Evolutionary conservation across 2,113 vertebrate genomes (phyloP).

Genomic region (Phalacrocorax carbo): DNA sequence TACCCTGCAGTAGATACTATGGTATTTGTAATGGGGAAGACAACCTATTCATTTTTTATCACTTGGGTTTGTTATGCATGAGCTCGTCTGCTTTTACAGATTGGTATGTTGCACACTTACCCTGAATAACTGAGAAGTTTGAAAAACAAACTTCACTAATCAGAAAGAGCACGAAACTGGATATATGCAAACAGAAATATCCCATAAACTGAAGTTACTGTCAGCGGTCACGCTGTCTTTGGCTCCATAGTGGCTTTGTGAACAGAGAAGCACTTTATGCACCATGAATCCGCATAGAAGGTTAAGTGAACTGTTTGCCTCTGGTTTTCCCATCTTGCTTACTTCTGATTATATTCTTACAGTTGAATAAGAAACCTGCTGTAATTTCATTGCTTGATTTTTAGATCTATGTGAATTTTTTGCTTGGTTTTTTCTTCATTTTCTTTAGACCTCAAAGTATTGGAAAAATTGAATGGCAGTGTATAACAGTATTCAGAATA

Average conservation of each 20-base stretch:
- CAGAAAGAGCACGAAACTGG: background rate
- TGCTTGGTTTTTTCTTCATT: background rate
- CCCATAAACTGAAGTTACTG: background rate
- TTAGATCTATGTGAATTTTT: background rate
- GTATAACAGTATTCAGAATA: background rate
- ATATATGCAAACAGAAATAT: background rate
- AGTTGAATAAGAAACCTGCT: background rate
- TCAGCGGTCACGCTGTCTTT: background rate
- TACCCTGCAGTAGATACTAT: background rate
- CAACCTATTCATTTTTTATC: background rate
- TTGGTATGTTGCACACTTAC: background rate
- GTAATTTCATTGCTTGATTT: background rate
- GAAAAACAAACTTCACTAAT: background rate
- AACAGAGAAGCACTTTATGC: background rate
- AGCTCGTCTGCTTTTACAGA: background rate
- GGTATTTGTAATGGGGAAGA: background rate
- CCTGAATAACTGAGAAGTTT: background rate
- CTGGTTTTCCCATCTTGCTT: background rate
- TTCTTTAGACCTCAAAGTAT: background rate
- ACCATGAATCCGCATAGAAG: background rate
- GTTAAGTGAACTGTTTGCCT: background rate
- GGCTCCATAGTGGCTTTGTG: background rate
- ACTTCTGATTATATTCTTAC: background rate
- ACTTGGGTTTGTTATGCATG: background rate
- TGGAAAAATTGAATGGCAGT: background rate